Evolutionary conservation across 2,888 invertebrate genomes (phyloP), one percentile per base, ranked within the genome.

Genomic region (Kryphioiulus occultus): DNA sequence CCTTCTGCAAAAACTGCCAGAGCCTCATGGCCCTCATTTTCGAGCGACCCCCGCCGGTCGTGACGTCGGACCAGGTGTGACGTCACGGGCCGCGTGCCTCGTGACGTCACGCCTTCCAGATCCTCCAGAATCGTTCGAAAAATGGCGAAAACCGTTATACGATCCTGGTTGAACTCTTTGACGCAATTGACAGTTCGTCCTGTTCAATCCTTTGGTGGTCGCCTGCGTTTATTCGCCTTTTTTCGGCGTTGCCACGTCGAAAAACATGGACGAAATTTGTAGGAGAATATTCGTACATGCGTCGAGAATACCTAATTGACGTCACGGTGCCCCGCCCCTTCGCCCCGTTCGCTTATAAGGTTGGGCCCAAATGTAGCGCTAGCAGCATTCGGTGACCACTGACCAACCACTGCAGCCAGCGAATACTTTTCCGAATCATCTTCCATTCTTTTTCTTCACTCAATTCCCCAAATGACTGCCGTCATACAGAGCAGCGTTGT

Each of bases 381-480:
- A n/a, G n/a, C n/a, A n/a, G n/a, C n/a, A n/a, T n/a, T n/a, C n/a
- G n/a, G 84, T 84, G 84, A 19, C 39, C n/a, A n/a, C n/a, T n/a
- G n/a, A n/a, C 84, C 39, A 84, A 84, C 32, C 32, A 32, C 1
- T 30, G 78, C 32, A 84, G 39, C 84, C 10, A 59, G n/a, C n/a
- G n/a, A n/a, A n/a, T n/a, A n/a, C 7, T 59, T 59, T 59, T 84
- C 84, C 39, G 32, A 17, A 12, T 32, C 30, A 17, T 84, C 22
- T 84, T 84, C 39, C 10, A 35, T n/a, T n/a, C n/a, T n/a, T n/a
- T n/a, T n/a, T n/a, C n/a, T n/a, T n/a, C n/a, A n/a, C n/a, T n/a
- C n/a, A n/a, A n/a, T n/a, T n/a, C n/a, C n/a, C 84, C 30, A 86
- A 86, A 86, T 86, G 86, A 86, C 86, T 53, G 86, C 86, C 32